phyloP scores from a whole-genome alignment of 1,140 invertebrate species.

The Drosophila repleta region DNA sequence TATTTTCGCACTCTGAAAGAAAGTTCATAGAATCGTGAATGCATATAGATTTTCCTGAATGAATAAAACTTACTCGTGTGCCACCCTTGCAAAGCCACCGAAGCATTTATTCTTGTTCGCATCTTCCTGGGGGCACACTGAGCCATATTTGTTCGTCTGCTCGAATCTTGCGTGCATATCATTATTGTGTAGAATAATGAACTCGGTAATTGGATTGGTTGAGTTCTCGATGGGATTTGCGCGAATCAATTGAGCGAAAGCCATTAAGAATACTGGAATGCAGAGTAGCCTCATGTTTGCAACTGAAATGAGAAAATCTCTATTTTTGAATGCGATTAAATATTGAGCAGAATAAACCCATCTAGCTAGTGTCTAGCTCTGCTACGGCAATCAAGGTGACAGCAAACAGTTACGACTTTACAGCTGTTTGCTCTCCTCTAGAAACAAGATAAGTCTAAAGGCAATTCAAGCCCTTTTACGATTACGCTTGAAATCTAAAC shows the following conservation, averaged over 20 bases:
- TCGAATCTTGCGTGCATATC: slow-evolving; percentile 95
- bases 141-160: slow-evolving; percentile 88
- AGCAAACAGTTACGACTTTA: no score
- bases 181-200: slow-evolving; percentile 93
- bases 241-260: background rate
- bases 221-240: slow-evolving; percentile 47
- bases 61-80: slow-evolving; percentile 85
- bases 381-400: no score
- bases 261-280: background rate
- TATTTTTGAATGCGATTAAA: no score
- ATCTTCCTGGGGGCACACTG: slow-evolving; percentile 86
- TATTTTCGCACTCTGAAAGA: slow-evolving; percentile 85
- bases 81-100: slow-evolving; percentile 91
- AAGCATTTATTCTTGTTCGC: slow-evolving; percentile 87
- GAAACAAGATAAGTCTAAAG: no score
- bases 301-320: slow-evolving; percentile 1
- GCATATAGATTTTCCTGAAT: background rate
- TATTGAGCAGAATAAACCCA: no score
- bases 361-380: no score
- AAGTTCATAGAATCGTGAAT: no score
- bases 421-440: no score
- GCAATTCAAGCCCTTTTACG: background rate
- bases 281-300: background rate
- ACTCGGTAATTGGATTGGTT: slow-evolving; percentile 82
- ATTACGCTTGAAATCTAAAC: background rate